Evolutionary conservation across 1,140 invertebrate genomes (phyloP), one percentile per base, ranked within the genome.

Genomic region (Meloidogyne exigua): DNA sequence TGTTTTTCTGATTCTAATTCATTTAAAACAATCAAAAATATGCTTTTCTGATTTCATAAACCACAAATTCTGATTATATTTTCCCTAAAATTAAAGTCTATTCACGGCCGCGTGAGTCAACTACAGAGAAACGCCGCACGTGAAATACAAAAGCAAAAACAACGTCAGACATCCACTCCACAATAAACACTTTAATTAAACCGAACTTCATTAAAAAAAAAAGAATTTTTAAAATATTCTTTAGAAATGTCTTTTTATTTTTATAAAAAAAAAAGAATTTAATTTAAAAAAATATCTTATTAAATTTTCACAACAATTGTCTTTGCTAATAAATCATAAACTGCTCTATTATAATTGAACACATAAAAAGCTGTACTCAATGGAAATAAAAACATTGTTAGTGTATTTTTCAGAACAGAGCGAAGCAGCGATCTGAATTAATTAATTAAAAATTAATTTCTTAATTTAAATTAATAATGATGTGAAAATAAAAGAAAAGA

Each of bases 361-460:
- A 78, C 25, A 42, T 82, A 82, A 36, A 84, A 84, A 28, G 82
- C 83, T 44, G 72, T 76, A 65, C 80, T 84, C 15, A 83, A 42
- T 13, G 81, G 81, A 32, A 82, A 82, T 21, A 82, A 64, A 36
- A 82, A 81, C 15, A 72, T 81, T 15, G 79, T 84, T 25, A 83
- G 26, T 36, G 75, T 32, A 68, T 82, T 82, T 67, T 82, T 82
- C 10, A 83, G 42, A 10, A 82, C 21, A 15, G 81, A 80, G 21
- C 81, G 82, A n/a, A 77, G 28, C 2, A 82, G 44, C 2, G 81
- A 72, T 28, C 81, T 82, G 39, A 76, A 81, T 9, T 32, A 32
- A 32, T 32, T 32, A 32, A 32, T 32, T 32, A 39, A 39, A 39
- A 39, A 9, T 39, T 32, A 3, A 32, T 32, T 32, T 32, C 28